phyloP scores from a whole-genome alignment of 2,113 vertebrate genomes.

The Vulpes lagopus region DNA sequence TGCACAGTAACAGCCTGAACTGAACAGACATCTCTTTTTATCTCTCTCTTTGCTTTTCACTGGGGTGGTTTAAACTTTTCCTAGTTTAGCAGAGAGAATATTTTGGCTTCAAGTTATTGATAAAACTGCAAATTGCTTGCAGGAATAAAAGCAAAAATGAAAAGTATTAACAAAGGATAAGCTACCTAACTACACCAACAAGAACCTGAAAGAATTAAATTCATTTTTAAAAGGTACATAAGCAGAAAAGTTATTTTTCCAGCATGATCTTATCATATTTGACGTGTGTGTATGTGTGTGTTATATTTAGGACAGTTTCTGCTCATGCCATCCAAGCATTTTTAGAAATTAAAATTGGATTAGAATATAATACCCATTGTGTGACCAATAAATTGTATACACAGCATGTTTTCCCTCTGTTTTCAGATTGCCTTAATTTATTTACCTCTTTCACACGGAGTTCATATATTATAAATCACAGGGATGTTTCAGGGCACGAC shows the following conservation, averaged over 20 bases:
- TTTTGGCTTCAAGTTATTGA: neutral
- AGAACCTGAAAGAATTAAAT: conserved; percentile 5
- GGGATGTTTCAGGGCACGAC: conserved; percentile 45
- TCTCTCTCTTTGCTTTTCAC: neutral
- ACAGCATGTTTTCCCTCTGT: conserved; percentile 41
- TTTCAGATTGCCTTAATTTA: conserved; percentile 72
- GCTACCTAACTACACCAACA: neutral
- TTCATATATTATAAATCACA: conserved; percentile 81
- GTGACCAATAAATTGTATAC: neutral
- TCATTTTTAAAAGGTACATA: conserved; percentile 27
- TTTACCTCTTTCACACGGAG: conserved; percentile 63
- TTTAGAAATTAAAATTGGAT: conserved; percentile 45
- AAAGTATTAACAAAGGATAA: neutral
- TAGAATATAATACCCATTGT: neutral
- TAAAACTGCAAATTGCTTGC: neutral
- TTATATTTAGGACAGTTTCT: neutral
- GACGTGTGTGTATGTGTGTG: neutral
- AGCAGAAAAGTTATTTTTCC: neutral
- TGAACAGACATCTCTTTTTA: neutral
- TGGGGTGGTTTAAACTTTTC: neutral
- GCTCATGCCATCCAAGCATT: neutral
- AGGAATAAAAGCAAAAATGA: neutral
- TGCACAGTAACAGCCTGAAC: neutral
- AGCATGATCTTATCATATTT: neutral
- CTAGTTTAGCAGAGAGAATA: neutral